Conservation (phyloP, 2,888 invertebrate species). For the Ariolimax columbianus region DNA sequence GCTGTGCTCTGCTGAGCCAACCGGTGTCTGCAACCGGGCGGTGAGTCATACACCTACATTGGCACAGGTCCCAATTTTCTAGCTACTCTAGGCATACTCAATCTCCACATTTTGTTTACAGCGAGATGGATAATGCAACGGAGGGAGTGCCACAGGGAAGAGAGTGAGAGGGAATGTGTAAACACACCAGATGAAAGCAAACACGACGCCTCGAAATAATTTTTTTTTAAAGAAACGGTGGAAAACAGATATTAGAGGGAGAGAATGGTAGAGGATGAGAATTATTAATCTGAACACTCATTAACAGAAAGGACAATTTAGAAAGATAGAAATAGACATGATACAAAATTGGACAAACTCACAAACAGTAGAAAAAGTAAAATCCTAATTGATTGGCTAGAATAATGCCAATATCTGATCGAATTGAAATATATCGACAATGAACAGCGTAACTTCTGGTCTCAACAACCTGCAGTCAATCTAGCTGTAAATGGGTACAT, state of each 20-base stretch:
- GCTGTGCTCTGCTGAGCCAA: neutral
- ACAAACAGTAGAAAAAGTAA: no score
- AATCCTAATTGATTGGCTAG: no score
- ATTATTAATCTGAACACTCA: neutral
- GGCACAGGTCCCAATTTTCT: neutral
- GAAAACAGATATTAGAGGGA: neutral
- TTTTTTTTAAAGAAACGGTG: no score
- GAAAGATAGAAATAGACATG: no score
- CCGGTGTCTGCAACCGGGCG: slow-evolving; percentile 6
- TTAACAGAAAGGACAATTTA: no score
- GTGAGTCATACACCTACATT: slow-evolving; percentile 9
- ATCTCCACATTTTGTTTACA: neutral
- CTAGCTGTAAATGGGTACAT: no score
- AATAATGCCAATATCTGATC: no score
- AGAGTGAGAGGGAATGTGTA: neutral
- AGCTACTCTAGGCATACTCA: neutral
- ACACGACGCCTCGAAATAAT: neutral
- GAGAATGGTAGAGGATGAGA: neutral
- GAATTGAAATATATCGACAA: no score
- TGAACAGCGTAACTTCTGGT: no score
- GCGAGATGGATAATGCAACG: neutral
- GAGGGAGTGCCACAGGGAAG: neutral
- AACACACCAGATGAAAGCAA: neutral
- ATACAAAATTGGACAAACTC: no score
- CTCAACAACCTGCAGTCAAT: no score